Evolutionary conservation across 2,888 invertebrate genomes (phyloP).

Genomic region (Parelbella ahira): DNA sequence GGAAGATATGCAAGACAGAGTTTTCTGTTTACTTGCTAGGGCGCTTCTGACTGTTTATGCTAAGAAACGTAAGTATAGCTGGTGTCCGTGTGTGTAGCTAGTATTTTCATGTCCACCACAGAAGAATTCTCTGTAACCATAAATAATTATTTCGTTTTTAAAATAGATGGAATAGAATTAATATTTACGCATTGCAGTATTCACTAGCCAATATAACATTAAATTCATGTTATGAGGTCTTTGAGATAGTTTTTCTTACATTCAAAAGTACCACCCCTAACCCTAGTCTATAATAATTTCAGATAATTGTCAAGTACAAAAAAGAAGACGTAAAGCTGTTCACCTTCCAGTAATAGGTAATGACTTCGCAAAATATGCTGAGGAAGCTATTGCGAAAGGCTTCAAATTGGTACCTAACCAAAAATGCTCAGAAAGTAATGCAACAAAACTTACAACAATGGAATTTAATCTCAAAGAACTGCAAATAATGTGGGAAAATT

Average conservation of each 20-base stretch:
- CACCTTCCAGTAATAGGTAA: constrained; percentile 46
- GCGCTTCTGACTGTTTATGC: constrained; percentile 83
- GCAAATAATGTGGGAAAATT: constrained; percentile 48
- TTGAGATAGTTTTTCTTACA: too few species aligned
- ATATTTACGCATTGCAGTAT: too few species aligned
- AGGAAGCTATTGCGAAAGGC: constrained; percentile 49
- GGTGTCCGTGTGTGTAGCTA: too few species aligned
- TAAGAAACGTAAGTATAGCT: constrained; percentile 76
- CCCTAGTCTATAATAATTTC: too few species aligned
- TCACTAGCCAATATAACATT: too few species aligned
- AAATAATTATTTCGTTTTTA: too few species aligned
- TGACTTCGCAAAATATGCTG: constrained; percentile 52
- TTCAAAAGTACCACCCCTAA: background rate
- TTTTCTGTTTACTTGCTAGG: constrained; percentile 79
- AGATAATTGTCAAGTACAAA: constrained; percentile 70
- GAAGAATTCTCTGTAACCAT: too few species aligned
- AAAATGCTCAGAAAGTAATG: too few species aligned
- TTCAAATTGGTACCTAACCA: constrained; percentile 41
- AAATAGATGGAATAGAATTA: too few species aligned
- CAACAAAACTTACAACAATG: too few species aligned
- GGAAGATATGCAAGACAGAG: constrained; percentile 71
- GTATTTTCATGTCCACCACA: too few species aligned
- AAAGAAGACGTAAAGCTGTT: constrained; percentile 66
- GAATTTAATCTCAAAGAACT: constrained; percentile 46
- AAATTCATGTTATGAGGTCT: too few species aligned